Evolutionary conservation across 2,113 vertebrate species (phyloP), one percentile per base, ranked within the genome.

Genomic region (Monopterus albus): DNA sequence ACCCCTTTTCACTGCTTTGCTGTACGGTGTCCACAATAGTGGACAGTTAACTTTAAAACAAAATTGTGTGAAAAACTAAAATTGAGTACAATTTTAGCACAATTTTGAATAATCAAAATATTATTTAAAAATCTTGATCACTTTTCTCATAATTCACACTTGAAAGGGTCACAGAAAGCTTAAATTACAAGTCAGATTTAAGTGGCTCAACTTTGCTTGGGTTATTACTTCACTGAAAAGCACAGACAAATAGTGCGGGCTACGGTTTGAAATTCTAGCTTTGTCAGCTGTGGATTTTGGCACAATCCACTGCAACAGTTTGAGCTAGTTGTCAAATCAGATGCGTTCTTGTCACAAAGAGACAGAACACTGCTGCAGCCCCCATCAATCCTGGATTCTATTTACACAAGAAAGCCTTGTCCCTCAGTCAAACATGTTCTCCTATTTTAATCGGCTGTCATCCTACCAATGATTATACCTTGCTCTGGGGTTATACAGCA

Each of bases 261-360:
- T 33, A 11, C 40, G 18, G 8, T n/a, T 38, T 50, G n/a, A 71
- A 70, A 29, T 14, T 10, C 39, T 43, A 2, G 28, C n/a, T 39
- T 60, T 47, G 28, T 33, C 35, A 10, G 52, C 21, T 29, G 33
- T 61, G 28, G 40, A 66, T 49, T 59, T 66, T 66, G 6, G 18
- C 38, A 45, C 7, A 17, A 26, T 5, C 21, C 17, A 26, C 39
- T 47, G 18, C 35, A 57, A 23, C 3, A 3, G n/a, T 47, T 49
- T 49, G 31, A 39, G 29, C 43, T 36, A 43, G 17, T 35, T 70
- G 36, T 60, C 47, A 36, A 64, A 39, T 66, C 36, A 35, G 42
- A n/a, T n/a, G n/a, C 35, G 38, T 28, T 59, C 20, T 52, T 39
- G 46, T 40, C 15, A 42, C n/a, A 55, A 46, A 52, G 21, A 71